These are phyloP conservation scores for Pocota personata DNA, from an alignment of 2,888 invertebrate species.

Conservation along the genomic window DNA sequence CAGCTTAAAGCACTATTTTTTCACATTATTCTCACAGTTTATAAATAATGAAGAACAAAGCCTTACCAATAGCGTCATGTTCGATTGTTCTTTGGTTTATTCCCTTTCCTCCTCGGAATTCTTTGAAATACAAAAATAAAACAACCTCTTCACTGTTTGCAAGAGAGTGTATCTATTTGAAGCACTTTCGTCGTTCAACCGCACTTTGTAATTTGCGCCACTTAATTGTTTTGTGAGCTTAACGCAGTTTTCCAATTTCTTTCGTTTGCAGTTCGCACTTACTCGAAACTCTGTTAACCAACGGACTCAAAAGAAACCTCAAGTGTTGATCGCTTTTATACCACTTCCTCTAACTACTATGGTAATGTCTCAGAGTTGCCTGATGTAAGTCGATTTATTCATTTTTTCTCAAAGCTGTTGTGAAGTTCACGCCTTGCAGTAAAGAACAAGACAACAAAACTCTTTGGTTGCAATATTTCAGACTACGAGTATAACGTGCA, in stretches of 20 bases:
- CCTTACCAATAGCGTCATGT: slow-evolving; percentile 56
- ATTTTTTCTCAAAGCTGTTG: slow-evolving; percentile 29
- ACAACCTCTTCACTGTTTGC: neutral
- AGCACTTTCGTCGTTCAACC: slow-evolving; percentile 29
- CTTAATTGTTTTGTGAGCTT: slow-evolving; percentile 44
- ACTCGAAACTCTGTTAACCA: slow-evolving; percentile 82
- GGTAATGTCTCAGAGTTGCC: slow-evolving; percentile 55
- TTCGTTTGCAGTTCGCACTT: slow-evolving; percentile 78
- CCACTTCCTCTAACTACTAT: slow-evolving; percentile 76
- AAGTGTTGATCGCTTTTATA: slow-evolving; percentile 82
- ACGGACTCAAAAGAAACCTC: slow-evolving; percentile 82
- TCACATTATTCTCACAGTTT: neutral
- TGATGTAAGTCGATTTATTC: slow-evolving; percentile 52
- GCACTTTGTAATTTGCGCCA: slow-evolving; percentile 31
- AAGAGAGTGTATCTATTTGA: neutral
- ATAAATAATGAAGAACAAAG: slow-evolving; percentile 5
- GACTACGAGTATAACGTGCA: slow-evolving; percentile 39
- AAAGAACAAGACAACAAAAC: slow-evolving; percentile 58
- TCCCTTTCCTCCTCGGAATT: neutral
- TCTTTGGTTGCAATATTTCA: slow-evolving; percentile 45
- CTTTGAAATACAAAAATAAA: neutral
- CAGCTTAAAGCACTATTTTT: neutral
- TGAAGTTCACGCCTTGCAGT: slow-evolving; percentile 60
- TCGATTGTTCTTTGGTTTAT: slow-evolving; percentile 3
- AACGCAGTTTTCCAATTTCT: slow-evolving; percentile 66